Base-by-base conservation (phyloP, 2,113 vertebrate species). In the Nesogale talazaci region DNA sequence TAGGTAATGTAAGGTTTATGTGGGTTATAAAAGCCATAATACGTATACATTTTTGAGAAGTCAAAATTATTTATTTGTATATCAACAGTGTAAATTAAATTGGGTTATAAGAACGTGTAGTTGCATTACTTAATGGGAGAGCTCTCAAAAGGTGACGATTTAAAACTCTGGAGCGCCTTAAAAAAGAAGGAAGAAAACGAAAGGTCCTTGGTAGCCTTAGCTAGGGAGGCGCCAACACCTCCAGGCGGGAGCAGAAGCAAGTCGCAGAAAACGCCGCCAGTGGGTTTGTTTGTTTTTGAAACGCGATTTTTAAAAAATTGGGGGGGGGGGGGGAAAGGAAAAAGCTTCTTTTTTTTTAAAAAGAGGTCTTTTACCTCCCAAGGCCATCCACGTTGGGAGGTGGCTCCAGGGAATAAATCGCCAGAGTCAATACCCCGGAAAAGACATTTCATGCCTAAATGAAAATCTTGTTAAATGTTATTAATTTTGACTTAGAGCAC, bases 401-500 rank as follows among this genome's bases (percentile, higher is more conserved):
- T 90, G 72, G 96, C 99, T 98, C 98, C 93, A 92, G 98, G 98
- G 99, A 98, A 98, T 99, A 98, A 98, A 99, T 98, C 97, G 98
- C 98, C 98, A 89, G 98, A 99, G 98, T 99, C 98, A 99, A 99
- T 99, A 98, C 98, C 98, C 98, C 98, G 98, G 98, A 99, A 99
- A 98, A 99, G 98, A 99, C 98, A 99, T 99, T 99, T 99, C 99
- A 99, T 99, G 99, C 98, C 98, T 98, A 99, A 99, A 99, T 99
- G 99, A 99, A 99, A 99, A 99, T 98, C 99, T 99, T 99, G 99
- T 99, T 99, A 99, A 99, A 99, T 99, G 98, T 98, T 99, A 99
- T 99, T 99, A 99, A 99, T 99, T 99, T 99, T 99, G 99, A 99
- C 99, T 99, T 98, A 98, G 99, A 99, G 99, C 99, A 99, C 98